phyloP scores from a whole-genome alignment of 2,888 invertebrate species.

The Nipponacmea schrenckii region DNA sequence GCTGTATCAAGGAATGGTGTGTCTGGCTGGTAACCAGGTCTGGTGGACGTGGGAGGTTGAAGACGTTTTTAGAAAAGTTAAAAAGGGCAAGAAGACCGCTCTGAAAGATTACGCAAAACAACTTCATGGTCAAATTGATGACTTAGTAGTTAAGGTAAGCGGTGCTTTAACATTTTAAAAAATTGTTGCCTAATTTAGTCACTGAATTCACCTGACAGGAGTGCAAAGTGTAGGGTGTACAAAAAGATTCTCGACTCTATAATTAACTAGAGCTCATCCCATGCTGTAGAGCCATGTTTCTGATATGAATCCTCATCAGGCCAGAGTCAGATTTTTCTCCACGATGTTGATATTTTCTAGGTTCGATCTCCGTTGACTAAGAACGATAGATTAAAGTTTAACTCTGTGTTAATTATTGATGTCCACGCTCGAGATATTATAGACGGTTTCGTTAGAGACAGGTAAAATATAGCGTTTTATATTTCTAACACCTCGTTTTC shows the following conservation, averaged over 20 bases:
- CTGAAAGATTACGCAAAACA: constrained; percentile 89
- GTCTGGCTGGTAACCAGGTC: constrained; percentile 85
- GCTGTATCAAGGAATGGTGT: constrained; percentile 88
- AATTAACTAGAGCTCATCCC: too few relatives aligned
- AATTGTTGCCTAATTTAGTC: too few relatives aligned
- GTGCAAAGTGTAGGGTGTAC: too few relatives aligned
- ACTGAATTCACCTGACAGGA: too few relatives aligned
- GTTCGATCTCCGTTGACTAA: constrained; percentile 78
- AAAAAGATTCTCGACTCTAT: too few relatives aligned
- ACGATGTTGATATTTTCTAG: constrained; percentile 32
- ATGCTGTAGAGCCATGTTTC: too few relatives aligned
- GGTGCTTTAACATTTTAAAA: background rate
- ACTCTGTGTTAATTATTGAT: constrained; percentile 88
- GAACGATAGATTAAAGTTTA: constrained; percentile 88
- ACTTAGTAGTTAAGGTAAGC: constrained; percentile 78
- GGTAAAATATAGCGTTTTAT: constrained; percentile 50
- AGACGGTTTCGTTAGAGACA: constrained; percentile 74
- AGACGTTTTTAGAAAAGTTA: constrained; percentile 79
- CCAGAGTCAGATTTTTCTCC: too few relatives aligned
- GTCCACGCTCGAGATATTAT: constrained; percentile 92
- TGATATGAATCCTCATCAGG: too few relatives aligned
- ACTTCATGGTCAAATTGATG: constrained; percentile 84
- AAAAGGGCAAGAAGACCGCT: constrained; percentile 79
- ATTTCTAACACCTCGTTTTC: too few relatives aligned
- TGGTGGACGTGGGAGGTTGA: constrained; percentile 98